Percentiles rank a stretch among this genome's conserved stretches.
phyloP scores from a whole-genome alignment of 2,113 vertebrate species.

The Neogobius melanostomus region DNA sequence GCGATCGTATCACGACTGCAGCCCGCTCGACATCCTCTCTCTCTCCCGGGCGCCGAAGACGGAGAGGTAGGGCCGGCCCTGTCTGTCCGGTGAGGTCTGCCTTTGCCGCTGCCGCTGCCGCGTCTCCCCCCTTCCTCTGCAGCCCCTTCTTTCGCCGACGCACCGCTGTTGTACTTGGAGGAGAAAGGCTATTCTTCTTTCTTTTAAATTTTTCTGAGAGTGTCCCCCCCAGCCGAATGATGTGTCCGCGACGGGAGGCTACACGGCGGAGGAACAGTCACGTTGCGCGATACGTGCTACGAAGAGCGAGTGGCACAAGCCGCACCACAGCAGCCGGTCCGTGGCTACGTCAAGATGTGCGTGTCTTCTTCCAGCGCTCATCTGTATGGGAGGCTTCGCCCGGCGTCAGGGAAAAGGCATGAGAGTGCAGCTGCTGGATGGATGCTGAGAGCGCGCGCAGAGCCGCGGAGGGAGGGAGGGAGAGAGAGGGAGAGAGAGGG shows the following conservation, averaged over 20 bases:
- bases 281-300: constrained; percentile 87
- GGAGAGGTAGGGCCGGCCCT: constrained; percentile 55
- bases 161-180: constrained; percentile 16
- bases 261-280: constrained; percentile 74
- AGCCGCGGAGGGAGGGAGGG: constrained; percentile 5
- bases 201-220: not conserved
- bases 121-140: constrained; percentile 16
- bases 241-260: constrained; percentile 55
- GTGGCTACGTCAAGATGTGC: constrained; percentile 76
- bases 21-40: constrained; percentile 57
- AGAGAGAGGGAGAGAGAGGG: not conserved
- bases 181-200: constrained; percentile 16
- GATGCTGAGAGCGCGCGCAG: constrained; percentile 30
- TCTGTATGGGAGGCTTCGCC: constrained; percentile 76
- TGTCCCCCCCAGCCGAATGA: constrained; percentile 35
- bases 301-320: constrained; percentile 75
- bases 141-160: constrained; percentile 21
- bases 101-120: not conserved
- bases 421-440: constrained; percentile 70
- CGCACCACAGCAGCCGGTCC: constrained; percentile 71
- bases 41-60: constrained; percentile 36
- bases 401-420: constrained; percentile 67
- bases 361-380: constrained; percentile 77
- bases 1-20: constrained; percentile 63
- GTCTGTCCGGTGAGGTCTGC: constrained; percentile 1